Evolutionary conservation across 2,888 invertebrate genomes (phyloP).

Genomic region (Ophion obscuratus): DNA sequence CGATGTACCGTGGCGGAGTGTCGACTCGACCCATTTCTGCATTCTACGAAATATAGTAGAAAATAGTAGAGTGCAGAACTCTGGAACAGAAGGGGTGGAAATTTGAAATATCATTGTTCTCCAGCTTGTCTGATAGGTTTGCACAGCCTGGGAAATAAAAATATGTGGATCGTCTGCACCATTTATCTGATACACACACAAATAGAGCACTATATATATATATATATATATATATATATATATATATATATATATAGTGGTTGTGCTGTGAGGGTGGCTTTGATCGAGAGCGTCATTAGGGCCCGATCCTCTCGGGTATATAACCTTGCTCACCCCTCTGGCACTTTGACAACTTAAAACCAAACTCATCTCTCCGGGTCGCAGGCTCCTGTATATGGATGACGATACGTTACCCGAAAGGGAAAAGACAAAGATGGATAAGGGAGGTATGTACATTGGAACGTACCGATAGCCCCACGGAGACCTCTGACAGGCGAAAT

Average conservation of each 20-base stretch:
- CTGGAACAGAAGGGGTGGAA: constrained; percentile 46
- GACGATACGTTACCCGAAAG: constrained; percentile 34
- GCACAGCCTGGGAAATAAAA: constrained; percentile 34
- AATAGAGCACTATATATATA: background rate
- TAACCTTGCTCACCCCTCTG: constrained; percentile 52
- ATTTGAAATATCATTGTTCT: constrained; percentile 62
- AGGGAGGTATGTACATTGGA: constrained; percentile 44
- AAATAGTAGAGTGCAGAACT: constrained; percentile 56
- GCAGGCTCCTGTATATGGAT: constrained; percentile 30
- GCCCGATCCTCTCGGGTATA: constrained; percentile 52
- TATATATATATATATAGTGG: background rate
- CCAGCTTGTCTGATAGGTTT: constrained; percentile 39
- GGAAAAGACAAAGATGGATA: constrained; percentile 47
- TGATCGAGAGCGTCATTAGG: constrained; percentile 64
- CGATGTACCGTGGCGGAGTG: constrained; percentile 18
- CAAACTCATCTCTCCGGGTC: constrained; percentile 55
- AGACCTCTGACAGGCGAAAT: constrained; percentile 42
- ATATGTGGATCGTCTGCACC: constrained; percentile 42
- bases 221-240: no score
- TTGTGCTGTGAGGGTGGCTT: constrained; percentile 56
- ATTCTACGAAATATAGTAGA: constrained; percentile 44
- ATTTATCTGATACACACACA: constrained; percentile 16
- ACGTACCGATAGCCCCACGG: constrained; percentile 19
- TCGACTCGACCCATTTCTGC: constrained; percentile 33
- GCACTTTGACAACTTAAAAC: constrained; percentile 65